Percentiles rank a stretch among this genome's conserved stretches.
Conservation (phyloP, 2,113 vertebrate genomes). For the Melanerpes aurifrons region DNA sequence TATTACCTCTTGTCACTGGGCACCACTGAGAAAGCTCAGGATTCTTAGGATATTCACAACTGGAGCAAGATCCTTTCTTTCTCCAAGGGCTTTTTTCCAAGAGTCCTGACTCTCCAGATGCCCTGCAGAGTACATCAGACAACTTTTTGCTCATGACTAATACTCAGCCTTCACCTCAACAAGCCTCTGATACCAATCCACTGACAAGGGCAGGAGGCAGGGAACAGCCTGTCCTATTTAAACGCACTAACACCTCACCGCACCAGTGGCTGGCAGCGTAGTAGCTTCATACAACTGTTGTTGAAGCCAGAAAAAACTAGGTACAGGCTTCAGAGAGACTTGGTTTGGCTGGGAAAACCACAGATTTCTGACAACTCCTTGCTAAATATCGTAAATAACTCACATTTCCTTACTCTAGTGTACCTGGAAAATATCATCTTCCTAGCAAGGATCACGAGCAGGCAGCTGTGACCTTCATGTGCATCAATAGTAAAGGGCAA, state of each 20-base stretch:
- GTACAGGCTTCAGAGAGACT: not conserved
- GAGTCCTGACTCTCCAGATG: not conserved
- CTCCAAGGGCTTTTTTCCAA: not conserved
- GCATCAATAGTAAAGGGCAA: not conserved
- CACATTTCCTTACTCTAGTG: not conserved
- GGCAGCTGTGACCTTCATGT: not conserved
- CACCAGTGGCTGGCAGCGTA: not conserved
- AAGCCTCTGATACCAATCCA: not conserved
- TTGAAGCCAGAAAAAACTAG: not conserved
- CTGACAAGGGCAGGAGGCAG: not conserved
- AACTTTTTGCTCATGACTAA: not conserved
- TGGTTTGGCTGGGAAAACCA: not conserved
- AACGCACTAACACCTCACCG: not conserved
- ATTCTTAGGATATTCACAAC: not conserved
- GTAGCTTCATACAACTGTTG: not conserved
- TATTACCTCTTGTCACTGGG: too few relatives aligned
- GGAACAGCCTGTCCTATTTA: not conserved
- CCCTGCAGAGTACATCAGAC: not conserved
- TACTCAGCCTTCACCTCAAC: not conserved
- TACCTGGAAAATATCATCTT: conserved; percentile 1
- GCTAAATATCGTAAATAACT: not conserved
- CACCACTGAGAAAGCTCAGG: not conserved
- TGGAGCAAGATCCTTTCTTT: not conserved
- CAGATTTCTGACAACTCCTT: not conserved
- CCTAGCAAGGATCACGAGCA: not conserved